A percentile compares a stretch with the other conserved stretches of the same genome.
Evolutionary conservation across 64 coral and sea anemone genomes (phyloP).

Genomic region (Montipora foliosa): DNA sequence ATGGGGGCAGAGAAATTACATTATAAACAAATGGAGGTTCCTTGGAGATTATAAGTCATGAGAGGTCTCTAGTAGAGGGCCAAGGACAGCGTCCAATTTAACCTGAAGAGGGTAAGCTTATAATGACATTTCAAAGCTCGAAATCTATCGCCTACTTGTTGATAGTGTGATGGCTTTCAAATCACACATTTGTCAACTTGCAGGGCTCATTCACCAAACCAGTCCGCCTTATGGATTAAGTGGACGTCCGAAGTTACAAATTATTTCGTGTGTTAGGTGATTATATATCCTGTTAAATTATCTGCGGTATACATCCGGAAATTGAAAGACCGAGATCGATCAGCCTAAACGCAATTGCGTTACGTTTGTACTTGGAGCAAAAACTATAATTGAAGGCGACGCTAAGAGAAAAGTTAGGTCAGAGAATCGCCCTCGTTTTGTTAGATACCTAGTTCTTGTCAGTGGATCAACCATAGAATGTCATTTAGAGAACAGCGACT

Average conservation of each 20-base stretch:
- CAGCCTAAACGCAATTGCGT: slow-evolving; percentile 17
- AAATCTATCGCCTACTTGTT: slow-evolving; percentile 29
- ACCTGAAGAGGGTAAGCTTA: slow-evolving; percentile 26
- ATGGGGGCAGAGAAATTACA: slow-evolving; percentile 43
- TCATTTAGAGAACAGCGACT: not conserved
- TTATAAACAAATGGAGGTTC: slow-evolving; percentile 49
- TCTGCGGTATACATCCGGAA: slow-evolving; percentile 50
- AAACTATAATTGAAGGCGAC: slow-evolving; percentile 22
- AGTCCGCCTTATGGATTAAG: slow-evolving; percentile 4
- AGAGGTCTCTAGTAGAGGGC: not conserved
- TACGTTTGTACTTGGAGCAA: slow-evolving; percentile 37
- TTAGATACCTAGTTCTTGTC: not conserved
- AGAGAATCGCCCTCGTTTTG: slow-evolving; percentile 11
- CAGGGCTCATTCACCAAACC: slow-evolving; percentile 24
- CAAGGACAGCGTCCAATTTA: slow-evolving; percentile 33
- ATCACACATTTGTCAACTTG: slow-evolving; percentile 52
- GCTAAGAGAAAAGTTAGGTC: slow-evolving; percentile 22
- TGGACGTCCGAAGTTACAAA: slow-evolving; percentile 19
- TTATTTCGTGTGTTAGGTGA: slow-evolving; percentile 44
- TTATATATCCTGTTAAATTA: slow-evolving; percentile 60
- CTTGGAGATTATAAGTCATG: slow-evolving; percentile 34
- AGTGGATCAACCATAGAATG: not conserved
- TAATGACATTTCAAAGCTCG: slow-evolving; percentile 6
- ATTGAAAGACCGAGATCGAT: slow-evolving; percentile 13
- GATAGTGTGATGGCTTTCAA: slow-evolving; percentile 35